Conservation (phyloP, 2,113 vertebrate genomes). For the Syngnathoides biaculeatus region DNA sequence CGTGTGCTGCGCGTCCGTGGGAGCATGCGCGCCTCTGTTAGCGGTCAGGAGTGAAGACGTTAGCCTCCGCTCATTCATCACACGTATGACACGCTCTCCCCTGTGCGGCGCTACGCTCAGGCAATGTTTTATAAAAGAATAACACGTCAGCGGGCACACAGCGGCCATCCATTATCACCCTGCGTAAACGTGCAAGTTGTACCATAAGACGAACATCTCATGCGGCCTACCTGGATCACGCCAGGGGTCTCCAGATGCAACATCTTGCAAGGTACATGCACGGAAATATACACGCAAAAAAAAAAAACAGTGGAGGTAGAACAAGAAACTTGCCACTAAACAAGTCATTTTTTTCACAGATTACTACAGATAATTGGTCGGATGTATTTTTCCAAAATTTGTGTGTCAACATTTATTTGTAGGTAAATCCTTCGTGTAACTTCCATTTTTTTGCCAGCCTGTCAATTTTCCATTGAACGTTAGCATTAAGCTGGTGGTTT, state of each 20-base stretch:
- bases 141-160: conserved; percentile 71
- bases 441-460: too few species aligned
- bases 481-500: too few species aligned
- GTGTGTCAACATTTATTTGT: too few species aligned
- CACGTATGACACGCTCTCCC: conserved; percentile 70
- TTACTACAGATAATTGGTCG: too few species aligned
- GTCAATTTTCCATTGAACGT: too few species aligned
- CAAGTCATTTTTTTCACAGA: too few species aligned
- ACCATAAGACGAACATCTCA: conserved; percentile 25
- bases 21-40: conserved; percentile 46
- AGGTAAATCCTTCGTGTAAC: too few species aligned
- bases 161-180: conserved; percentile 72
- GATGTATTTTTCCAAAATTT: too few species aligned
- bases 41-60: conserved; percentile 80
- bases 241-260: conserved; percentile 29
- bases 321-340: too few species aligned
- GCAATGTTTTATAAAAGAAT: conserved; percentile 80
- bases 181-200: conserved; percentile 45
- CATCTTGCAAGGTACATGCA: neutral
- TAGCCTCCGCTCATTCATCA: conserved; percentile 76
- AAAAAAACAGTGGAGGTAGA: too few species aligned
- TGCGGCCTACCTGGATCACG: conserved; percentile 10
- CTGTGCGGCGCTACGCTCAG: conserved; percentile 64
- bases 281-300: too few species aligned
- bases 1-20: conserved; percentile 27